phyloP scores from a whole-genome alignment of 2,797 vertebrate species.

The Tiaroga cobitis region DNA sequence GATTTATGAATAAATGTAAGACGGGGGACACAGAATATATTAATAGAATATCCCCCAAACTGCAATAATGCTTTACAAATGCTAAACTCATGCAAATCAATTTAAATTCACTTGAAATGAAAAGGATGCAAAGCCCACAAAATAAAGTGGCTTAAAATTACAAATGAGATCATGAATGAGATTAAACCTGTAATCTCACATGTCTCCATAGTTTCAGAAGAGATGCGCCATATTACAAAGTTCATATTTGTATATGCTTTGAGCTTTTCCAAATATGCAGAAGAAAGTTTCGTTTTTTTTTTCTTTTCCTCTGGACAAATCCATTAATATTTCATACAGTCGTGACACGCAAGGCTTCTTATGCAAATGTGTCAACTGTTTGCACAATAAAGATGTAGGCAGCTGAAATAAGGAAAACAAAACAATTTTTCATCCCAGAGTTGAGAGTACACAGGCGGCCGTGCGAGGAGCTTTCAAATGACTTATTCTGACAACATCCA shows the following conservation, averaged over 20 bases:
- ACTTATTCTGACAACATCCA: conserved; percentile 44
- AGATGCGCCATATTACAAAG: background rate
- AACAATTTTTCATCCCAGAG: conserved; percentile 17
- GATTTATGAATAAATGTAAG: conserved; percentile 2
- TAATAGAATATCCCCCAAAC: background rate
- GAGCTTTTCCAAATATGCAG: background rate
- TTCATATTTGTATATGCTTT: background rate
- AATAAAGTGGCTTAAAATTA: background rate
- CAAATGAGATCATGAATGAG: background rate
- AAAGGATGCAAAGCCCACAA: background rate
- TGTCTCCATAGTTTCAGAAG: background rate
- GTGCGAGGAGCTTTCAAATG: conserved; percentile 31
- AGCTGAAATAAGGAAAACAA: conserved; percentile 37
- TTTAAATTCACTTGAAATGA: background rate
- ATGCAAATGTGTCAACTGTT: conserved; percentile 36
- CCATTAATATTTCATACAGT: conserved; percentile 28
- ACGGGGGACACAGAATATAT: background rate
- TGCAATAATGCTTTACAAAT: background rate
- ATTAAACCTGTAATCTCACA: background rate
- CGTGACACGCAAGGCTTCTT: background rate
- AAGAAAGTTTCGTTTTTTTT: background rate
- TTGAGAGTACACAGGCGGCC: conserved; percentile 21
- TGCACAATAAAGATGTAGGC: conserved; percentile 30
- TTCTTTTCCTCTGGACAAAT: background rate
- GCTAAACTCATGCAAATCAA: background rate